phyloP scores from a whole-genome alignment of 35 echinoderm and acorn worm genomes.

The Heliocidaris erythrogramma region DNA sequence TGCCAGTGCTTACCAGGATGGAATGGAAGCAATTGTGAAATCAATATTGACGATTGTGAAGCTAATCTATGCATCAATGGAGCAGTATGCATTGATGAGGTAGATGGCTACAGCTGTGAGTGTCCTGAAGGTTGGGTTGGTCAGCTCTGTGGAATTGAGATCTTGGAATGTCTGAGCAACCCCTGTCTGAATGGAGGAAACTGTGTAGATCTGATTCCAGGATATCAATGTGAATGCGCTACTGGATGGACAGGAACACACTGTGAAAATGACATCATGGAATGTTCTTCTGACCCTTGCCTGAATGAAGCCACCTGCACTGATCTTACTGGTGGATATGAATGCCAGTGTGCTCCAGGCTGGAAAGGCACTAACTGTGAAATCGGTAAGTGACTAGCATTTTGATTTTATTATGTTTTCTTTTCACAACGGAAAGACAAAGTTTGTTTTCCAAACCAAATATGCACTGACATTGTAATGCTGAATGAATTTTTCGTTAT shows the following conservation, averaged over 20 bases:
- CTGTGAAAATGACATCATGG: conserved; percentile 73
- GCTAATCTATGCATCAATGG: conserved; percentile 64
- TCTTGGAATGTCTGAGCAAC: conserved; percentile 68
- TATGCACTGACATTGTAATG: no score
- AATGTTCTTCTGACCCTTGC: conserved; percentile 64
- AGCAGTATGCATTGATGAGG: conserved; percentile 66
- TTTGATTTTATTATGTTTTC: no score
- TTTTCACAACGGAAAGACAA: no score
- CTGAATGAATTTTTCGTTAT: no score
- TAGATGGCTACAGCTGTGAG: conserved; percentile 55
- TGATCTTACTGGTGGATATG: conserved; percentile 67
- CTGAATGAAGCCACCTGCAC: conserved; percentile 72
- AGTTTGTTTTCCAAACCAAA: no score
- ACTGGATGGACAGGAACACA: conserved; percentile 56
- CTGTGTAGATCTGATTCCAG: conserved; percentile 58
- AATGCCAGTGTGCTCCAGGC: conserved; percentile 69
- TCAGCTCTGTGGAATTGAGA: conserved; percentile 57
- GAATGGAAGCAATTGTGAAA: not conserved
- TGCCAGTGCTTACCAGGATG: not conserved
- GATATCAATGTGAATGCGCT: conserved; percentile 65
- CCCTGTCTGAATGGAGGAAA: conserved; percentile 76
- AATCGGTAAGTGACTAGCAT: conserved; percentile 17
- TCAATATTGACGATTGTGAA: not conserved
- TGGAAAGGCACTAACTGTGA: conserved; percentile 73
- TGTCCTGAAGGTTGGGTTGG: conserved; percentile 70